Base-by-base conservation (phyloP, 2,797 vertebrate genomes). In the Cetoscarus ocellatus region DNA sequence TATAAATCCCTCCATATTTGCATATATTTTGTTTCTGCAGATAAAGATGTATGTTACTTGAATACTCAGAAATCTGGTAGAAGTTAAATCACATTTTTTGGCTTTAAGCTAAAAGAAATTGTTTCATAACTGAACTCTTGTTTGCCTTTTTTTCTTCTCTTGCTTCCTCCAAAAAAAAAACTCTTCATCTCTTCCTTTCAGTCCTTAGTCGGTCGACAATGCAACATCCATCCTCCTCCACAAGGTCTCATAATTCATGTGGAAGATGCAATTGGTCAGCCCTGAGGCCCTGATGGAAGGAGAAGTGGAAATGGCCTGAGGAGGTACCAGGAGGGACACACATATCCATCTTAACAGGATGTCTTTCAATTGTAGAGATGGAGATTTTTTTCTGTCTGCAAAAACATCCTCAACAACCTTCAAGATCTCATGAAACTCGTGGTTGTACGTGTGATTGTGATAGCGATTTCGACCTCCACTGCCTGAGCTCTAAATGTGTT, bases 161-260 rank as follows among this genome's bases (percentile, higher is more conserved):
- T 27, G 27, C 27, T 27, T 27, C 27, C 27, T 27, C 27, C 2
- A 27, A 17, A 15, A 36, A 57, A 39, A 36, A 52, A 36, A 15
- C 7, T 57, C n/a, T 15, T 64, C n/a, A 10, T 8, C n/a, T 12
- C 17, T 11, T 7, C 54, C n/a, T 57, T 48, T 77, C 8, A 35
- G 6, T 40, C 51, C 27, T 34, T 15, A 36, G 55, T 63, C 10
- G 6, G 45, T 45, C 7, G 2, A n/a, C n/a, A 69, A 11, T 50
- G 38, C 38, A n/a, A 47, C 34, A 62, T 73, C 62, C 44, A 58
- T 68, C 50, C 19, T 9, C 38, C 18, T 6, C n/a, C 58, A 34
- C 15, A 3, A 45, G 60, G 52, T 54, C 48, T 58, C 27, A 66
- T 77, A 59, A 70, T 53, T 75, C 52, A 69, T 45, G 38, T 14